Evolutionary conservation across 2,888 invertebrate species (phyloP).

Genomic region (Leucoma salicis): DNA sequence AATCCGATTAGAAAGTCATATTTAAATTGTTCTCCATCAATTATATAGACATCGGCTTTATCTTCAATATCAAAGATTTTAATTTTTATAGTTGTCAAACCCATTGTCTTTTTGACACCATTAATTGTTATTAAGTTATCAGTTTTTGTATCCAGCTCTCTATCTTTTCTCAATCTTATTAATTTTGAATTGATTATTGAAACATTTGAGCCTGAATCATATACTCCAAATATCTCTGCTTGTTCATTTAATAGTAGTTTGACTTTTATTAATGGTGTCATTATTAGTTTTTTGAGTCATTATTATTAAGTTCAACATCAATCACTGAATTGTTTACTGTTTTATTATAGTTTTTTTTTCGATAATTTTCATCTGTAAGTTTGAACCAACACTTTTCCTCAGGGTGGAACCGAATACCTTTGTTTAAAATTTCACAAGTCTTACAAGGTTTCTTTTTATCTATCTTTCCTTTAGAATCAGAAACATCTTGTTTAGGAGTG

Average conservation of each 20-base stretch:
- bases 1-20: no score
- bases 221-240: slow-evolving; percentile 24
- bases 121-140: slow-evolving; percentile 13
- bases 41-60: no score
- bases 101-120: slow-evolving; percentile 14
- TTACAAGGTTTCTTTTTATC: slow-evolving; percentile 11
- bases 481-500: no score
- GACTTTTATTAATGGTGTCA: background rate
- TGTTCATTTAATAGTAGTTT: slow-evolving; percentile 23
- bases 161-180: background rate
- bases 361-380: slow-evolving; percentile 4
- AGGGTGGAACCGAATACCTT: no score
- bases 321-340: no score
- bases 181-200: slow-evolving; percentile 32
- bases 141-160: slow-evolving; percentile 6
- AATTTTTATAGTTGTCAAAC: slow-evolving; percentile 4
- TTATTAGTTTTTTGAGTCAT: background rate
- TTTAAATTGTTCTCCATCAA: no score
- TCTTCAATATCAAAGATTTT: slow-evolving; percentile 11
- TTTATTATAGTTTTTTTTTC: no score
- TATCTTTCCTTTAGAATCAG: slow-evolving; percentile 1
- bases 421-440: slow-evolving; percentile 14
- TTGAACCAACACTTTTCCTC: slow-evolving; percentile 14
- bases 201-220: slow-evolving; percentile 40
- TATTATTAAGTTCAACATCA: no score